A percentile compares a stretch with the other conserved stretches of the same genome.
Conservation (phyloP, 1,140 invertebrate genomes). For the Leptonema lineaticorne region DNA sequence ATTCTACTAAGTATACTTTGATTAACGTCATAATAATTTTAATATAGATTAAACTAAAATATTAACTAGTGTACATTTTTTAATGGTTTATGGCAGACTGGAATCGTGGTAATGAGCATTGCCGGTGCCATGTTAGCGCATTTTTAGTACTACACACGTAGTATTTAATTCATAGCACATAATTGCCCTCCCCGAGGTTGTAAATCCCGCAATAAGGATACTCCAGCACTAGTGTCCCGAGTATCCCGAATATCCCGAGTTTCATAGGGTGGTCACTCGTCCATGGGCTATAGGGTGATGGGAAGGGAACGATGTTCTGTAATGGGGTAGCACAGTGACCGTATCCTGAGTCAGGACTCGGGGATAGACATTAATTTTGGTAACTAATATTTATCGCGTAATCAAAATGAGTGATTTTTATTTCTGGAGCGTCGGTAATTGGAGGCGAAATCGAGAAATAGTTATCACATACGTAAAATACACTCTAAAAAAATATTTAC, state of each 20-base stretch:
- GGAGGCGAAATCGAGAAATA: slow-evolving; percentile 31
- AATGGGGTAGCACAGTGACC: slow-evolving; percentile 5
- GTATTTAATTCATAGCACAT: slow-evolving; percentile 18
- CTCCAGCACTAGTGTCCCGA: neutral
- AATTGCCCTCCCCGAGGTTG: slow-evolving; percentile 18
- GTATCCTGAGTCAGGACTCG: slow-evolving; percentile 44
- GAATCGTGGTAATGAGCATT: too few relatives aligned
- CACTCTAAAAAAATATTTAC: too few relatives aligned
- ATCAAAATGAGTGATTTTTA: slow-evolving; percentile 43
- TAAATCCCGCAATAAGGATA: slow-evolving; percentile 17
- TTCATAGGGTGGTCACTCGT: neutral
- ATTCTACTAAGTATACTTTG: too few relatives aligned
- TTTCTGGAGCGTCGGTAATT: slow-evolving; percentile 25
- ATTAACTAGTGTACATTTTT: too few relatives aligned
- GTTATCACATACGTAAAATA: neutral
- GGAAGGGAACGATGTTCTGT: neutral
- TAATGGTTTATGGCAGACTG: too few relatives aligned
- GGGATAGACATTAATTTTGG: slow-evolving; percentile 46
- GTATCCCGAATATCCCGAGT: neutral
- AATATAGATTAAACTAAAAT: too few relatives aligned
- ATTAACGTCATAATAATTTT: too few relatives aligned
- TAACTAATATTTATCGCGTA: slow-evolving; percentile 44
- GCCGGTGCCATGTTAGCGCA: neutral
- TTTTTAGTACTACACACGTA: slow-evolving; percentile 12
- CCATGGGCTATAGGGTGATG: neutral